Percentiles rank a stretch among this genome's conserved stretches.
phyloP scores from a whole-genome alignment of 1,140 invertebrate genomes.

The Danaus plexippus region DNA sequence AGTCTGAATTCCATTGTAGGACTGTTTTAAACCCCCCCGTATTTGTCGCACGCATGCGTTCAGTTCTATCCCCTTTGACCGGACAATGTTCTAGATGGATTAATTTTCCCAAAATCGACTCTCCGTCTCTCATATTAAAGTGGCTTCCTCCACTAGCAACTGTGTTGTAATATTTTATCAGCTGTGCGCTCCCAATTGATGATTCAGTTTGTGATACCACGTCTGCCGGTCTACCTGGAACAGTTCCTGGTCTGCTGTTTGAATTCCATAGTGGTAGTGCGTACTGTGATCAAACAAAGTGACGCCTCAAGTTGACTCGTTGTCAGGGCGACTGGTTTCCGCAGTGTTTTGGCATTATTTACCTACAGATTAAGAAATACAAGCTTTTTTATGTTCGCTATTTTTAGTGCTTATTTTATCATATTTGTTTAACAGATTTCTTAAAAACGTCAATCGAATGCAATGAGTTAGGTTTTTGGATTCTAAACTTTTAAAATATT shows the following conservation, averaged over 20 bases:
- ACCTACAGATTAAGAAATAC: no score
- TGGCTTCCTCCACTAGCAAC: constrained; percentile 31
- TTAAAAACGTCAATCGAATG: no score
- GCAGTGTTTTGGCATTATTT: neutral
- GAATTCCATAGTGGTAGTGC: constrained; percentile 9
- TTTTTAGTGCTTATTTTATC: no score
- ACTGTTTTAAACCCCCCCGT: constrained; percentile 2
- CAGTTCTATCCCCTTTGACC: constrained; percentile 6
- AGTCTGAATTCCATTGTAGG: constrained; percentile 6
- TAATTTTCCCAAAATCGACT: constrained; percentile 6
- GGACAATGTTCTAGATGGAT: constrained; percentile 14
- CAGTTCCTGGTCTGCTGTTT: constrained; percentile 16
- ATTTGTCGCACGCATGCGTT: constrained; percentile 27
- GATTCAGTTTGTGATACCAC: constrained; percentile 58
- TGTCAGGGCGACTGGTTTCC: constrained; percentile 27
- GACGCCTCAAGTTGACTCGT: constrained; percentile 9
- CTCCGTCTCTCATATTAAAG: constrained; percentile 23
- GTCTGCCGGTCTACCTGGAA: constrained; percentile 42
- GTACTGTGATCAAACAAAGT: constrained; percentile 9
- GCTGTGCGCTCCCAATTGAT: constrained; percentile 62
- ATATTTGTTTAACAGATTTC: no score
- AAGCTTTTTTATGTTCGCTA: no score
- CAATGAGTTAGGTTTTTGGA: no score
- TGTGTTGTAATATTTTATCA: constrained; percentile 57
- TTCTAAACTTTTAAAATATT: no score